Evolutionary conservation across 2,113 vertebrate species (phyloP).

Genomic region (Hippocampus mohnikei): DNA sequence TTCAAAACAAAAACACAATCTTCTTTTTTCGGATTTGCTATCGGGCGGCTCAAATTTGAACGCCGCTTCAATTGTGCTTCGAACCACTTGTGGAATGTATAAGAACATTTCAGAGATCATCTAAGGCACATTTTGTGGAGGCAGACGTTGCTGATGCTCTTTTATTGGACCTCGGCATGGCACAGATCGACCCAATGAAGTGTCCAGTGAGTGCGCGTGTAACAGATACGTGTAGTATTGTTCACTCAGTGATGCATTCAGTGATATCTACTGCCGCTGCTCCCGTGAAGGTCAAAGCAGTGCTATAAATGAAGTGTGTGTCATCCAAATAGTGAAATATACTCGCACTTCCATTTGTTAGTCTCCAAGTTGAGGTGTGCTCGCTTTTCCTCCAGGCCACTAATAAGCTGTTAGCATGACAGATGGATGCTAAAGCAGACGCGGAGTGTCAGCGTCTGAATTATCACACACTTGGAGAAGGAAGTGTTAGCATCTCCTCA

Average conservation of each 20-base stretch:
- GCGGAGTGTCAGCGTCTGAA: constrained; percentile 64
- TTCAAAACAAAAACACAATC: not conserved
- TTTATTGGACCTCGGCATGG: not conserved
- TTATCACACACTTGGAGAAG: constrained; percentile 69
- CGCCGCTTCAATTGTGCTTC: not conserved
- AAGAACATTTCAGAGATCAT: not conserved
- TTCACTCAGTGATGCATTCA: constrained; percentile 3
- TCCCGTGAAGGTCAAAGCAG: constrained; percentile 31
- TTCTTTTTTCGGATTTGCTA: no score
- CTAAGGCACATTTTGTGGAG: not conserved
- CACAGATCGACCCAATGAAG: not conserved
- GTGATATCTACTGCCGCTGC: constrained; percentile 14
- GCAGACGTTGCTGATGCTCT: not conserved
- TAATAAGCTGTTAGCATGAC: constrained; percentile 76
- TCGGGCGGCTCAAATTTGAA: not conserved
- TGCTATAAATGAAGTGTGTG: constrained; percentile 20
- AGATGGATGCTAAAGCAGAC: constrained; percentile 70
- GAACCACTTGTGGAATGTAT: not conserved
- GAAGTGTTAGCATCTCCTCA: constrained; percentile 34
- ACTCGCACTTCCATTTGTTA: constrained; percentile 52
- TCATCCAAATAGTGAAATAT: constrained; percentile 39
- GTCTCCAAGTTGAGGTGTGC: constrained; percentile 58
- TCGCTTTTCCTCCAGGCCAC: constrained; percentile 62
- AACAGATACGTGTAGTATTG: not conserved
- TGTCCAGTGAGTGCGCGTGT: not conserved